Evolutionary conservation across 1,140 invertebrate genomes (phyloP), one percentile per base, ranked within the genome.

Genomic region (Pinna nobilis): DNA sequence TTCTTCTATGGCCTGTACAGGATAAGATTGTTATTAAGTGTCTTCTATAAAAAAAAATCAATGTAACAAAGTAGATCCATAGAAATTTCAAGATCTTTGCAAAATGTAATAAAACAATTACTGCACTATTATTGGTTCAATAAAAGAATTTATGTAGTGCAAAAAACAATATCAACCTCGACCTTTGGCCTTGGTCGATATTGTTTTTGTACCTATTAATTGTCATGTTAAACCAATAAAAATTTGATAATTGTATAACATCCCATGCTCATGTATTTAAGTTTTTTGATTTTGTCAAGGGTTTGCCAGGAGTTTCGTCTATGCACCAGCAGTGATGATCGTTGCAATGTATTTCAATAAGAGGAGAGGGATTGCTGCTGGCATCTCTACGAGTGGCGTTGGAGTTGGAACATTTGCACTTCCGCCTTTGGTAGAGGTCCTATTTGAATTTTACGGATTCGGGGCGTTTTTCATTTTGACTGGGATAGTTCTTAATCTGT

Each of bases 351-450:
- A 88, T 61, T 88, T 89, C 55, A 70, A 82, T 37, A 82, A 86
- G n/a, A 79, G 74, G 20, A 64, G 80, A 23, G 84, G 83, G 4
- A 63, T 84, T 20, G 88, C 88, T 1, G 63, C 84, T 25, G 88
- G 88, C 0, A 66, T 90, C 1, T 81, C 83, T 0, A 84, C 84
- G 3, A 79, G 87, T 2, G 89, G 89, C 15, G 83, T 85, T 28
- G 86, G 86, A 15, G 51, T 87, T 11, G 89, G 88, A 7, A 80
- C 84, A 0, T 88, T 90, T 60, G 33, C 84, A 2, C 66, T 88
- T 30, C 88, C 89, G 20, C 80, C 82, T 1, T 1, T 89, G 0
- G 68, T 86, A 9, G 80, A 88, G 68, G 28, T 70, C 1, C 30
- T 83, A 11, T 82, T 88, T 49, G 47, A 63, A 5, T 64, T 71